phyloP scores from a whole-genome alignment of 2,888 invertebrate genomes.

The Harpalus rubripes region DNA sequence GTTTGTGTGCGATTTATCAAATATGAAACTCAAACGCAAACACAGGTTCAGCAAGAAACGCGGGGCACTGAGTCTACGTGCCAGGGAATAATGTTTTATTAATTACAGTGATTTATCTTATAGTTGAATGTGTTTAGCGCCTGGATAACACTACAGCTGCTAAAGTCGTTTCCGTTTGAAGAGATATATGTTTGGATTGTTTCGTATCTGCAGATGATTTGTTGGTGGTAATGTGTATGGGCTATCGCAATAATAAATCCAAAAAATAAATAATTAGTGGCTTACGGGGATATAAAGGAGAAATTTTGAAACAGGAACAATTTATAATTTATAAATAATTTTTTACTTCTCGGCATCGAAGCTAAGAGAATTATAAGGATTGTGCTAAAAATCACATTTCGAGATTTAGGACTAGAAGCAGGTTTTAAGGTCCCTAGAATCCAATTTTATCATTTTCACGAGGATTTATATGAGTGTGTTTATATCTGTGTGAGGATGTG shows the following conservation, averaged over 20 bases:
- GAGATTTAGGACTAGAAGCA: no score
- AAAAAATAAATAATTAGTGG: neutral
- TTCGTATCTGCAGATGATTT: constrained; percentile 17
- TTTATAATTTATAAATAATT: no score
- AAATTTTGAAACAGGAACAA: no score
- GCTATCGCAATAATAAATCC: neutral
- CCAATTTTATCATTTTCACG: no score
- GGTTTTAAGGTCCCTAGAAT: no score
- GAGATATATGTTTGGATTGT: constrained; percentile 13
- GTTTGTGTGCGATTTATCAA: constrained; percentile 54
- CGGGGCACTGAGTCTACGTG: constrained; percentile 14
- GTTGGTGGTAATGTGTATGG: neutral
- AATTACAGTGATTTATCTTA: constrained; percentile 55
- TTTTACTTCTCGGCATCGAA: no score
- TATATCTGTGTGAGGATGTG: no score
- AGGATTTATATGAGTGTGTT: no score
- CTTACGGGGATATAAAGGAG: neutral
- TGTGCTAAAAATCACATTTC: no score
- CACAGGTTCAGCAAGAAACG: constrained; percentile 19
- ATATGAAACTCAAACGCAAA: constrained; percentile 16
- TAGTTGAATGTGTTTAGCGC: constrained; percentile 41
- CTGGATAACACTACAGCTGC: constrained; percentile 46
- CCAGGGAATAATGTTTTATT: constrained; percentile 43
- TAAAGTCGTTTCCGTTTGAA: constrained; percentile 27
- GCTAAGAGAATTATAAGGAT: no score